Evolutionary conservation across 2,113 vertebrate species (phyloP), one percentile per base, ranked within the genome.

Genomic region (Canis aureus): DNA sequence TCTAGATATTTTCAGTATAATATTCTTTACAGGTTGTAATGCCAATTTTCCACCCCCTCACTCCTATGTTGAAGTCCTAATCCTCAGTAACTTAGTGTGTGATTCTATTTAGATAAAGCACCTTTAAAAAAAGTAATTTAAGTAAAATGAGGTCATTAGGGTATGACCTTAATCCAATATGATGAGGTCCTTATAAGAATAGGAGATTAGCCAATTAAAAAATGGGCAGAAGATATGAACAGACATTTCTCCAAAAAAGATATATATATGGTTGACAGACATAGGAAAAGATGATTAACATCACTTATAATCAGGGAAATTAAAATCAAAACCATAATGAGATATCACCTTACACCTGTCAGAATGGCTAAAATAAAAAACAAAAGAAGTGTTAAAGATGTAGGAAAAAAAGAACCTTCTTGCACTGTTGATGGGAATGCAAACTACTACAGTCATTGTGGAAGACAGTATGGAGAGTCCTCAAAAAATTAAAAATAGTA

Each of bases 11-110:
- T 0, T 5, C 15, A 57, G 2, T 60, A 62, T 3, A 73, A 38
- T 67, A 38, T 66, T 57, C 8, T 59, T 73, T 20, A 62, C 7
- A 66, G 4, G 17, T 11, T 66, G 1, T 85, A 71, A 79, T 35
- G 29, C 1, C 0, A 57, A 71, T 15, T 43, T 59, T 23, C 7
- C n/a, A 6, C 15, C 4, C 0, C 0, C 25, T 60, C 35, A 76
- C 49, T 85, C 19, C 38, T 35, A 76, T 43, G 10, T 32, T 57
- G 11, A 62, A 43, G 17, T 59, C 20, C 25, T 87, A 91, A 62
- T 0, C 0, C 2, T 11, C 57, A 64, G 8, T 17, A 49, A 1
- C 7, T 86, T 22, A 82, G 43, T 38, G 74, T 51, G 2, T 76
- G 16, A 76, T 53, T 22, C 10, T 59, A 12, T 81, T 81, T 76